Evolutionary conservation across 2,797 vertebrate genomes (phyloP), one percentile per base, ranked within the genome.

Genomic region (Ceyx erithaca): DNA sequence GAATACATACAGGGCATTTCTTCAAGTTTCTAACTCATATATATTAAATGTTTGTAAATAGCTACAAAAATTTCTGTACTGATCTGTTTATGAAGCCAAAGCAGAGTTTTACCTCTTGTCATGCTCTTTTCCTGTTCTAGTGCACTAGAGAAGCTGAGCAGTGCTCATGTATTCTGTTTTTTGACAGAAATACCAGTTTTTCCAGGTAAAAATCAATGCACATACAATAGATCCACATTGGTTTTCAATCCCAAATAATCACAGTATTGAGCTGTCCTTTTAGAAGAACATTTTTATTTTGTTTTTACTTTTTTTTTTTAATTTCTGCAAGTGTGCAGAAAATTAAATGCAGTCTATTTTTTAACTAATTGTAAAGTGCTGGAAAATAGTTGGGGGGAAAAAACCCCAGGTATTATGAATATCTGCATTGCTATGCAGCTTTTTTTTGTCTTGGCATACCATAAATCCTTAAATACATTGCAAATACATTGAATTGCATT

Each of bases 241-340:
- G 0, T 62, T 85, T 49, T 54, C 0, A 0, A 62, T 88, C 17
- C 13, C 26, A 22, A 57, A 0, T 52, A 72, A 63, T 63, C 54
- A 18, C 17, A 41, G 46, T 76, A 69, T 26, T 67, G 59, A 84
- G 33, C 12, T 84, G 25, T 62, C 9, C 23, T 89, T 63, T 68
- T 70, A 25, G 31, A 88, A 14, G 10, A 62, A 23, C 20, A 4
- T 37, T 49, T 41, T 30, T 35, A 30, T 14, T 59, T 76, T 40
- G 10, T 55, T 63, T 18, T 19, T 28, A 31, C 18, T 63, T 80
- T 40, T 10, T 54, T 63, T 30, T 35, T 58, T 26, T 62, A 18
- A 14, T 35, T 82, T 82, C 52, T 66, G 57, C 14, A 55, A 40
- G 13, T 37, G 22, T 57, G 30, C 37, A 62, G 26, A 48, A 78